Conservation (phyloP, 2,113 vertebrate species). For the Ailuropoda melanoleuca region DNA sequence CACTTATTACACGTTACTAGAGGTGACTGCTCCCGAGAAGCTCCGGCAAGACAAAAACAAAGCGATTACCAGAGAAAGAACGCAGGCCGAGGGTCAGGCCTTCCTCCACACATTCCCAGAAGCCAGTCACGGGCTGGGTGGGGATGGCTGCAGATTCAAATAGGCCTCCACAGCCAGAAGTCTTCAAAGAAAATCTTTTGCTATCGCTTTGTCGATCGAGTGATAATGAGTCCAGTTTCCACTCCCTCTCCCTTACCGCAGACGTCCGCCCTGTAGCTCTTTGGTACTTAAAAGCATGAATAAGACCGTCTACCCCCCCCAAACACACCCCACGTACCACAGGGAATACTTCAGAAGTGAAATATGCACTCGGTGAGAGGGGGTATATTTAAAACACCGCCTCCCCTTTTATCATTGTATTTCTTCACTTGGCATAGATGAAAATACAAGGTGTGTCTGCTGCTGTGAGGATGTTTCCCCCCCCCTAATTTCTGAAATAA, state of each 20-base stretch:
- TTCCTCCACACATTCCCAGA: not conserved
- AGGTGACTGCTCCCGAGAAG: constrained; percentile 48
- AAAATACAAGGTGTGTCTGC: constrained; percentile 57
- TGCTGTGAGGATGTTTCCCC: not conserved
- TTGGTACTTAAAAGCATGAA: constrained; percentile 57
- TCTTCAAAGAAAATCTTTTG: constrained; percentile 54
- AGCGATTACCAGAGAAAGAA: constrained; percentile 3
- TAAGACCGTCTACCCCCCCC: constrained; percentile 16
- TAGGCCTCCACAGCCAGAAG: not conserved
- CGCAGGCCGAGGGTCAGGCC: not conserved
- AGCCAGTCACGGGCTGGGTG: not conserved
- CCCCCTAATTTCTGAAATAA: constrained; percentile 36
- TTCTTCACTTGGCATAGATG: constrained; percentile 19
- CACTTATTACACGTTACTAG: constrained; percentile 22
- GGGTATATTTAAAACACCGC: constrained; percentile 50
- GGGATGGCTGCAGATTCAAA: constrained; percentile 48
- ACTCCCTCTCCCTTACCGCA: constrained; percentile 49
- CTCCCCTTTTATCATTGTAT: constrained; percentile 6
- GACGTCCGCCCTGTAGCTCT: not conserved
- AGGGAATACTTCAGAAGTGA: constrained; percentile 58
- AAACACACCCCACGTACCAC: not conserved
- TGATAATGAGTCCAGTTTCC: not conserved
- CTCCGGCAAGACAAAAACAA: not conserved
- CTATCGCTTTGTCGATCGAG: not conserved
- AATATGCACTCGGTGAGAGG: not conserved